Conservation (phyloP, 1,140 invertebrate genomes). For the Drosophila biarmipes region DNA sequence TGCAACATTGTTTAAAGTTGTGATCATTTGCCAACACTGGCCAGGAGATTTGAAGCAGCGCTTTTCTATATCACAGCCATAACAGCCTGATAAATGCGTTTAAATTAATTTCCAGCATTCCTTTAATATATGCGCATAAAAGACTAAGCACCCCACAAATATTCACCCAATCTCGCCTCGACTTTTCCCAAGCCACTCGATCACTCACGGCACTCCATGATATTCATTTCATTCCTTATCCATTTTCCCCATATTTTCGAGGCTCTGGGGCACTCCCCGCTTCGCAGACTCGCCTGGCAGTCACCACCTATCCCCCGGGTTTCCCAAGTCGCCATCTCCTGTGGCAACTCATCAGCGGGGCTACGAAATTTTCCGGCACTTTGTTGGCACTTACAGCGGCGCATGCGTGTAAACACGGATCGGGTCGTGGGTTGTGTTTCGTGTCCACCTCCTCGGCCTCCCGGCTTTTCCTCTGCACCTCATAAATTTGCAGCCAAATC, state of each 20-base stretch:
- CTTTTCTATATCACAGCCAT: too few species aligned
- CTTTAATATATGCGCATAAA: neutral
- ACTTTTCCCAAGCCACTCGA: conserved; percentile 15
- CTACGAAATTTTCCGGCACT: conserved; percentile 61
- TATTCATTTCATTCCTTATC: conserved; percentile 30
- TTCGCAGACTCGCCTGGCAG: neutral
- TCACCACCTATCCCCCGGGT: neutral
- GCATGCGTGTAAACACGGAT: conserved; percentile 51
- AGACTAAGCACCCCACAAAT: conserved; percentile 3
- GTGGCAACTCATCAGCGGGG: conserved; percentile 59
- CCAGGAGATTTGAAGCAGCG: too few species aligned
- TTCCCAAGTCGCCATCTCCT: conserved; percentile 28
- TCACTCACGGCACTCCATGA: conserved; percentile 22
- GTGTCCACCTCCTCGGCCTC: neutral
- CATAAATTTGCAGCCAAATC: conserved; percentile 49
- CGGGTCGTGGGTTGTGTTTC: conserved; percentile 25
- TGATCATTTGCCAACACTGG: too few species aligned
- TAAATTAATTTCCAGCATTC: neutral
- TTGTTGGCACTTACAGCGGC: conserved; percentile 58
- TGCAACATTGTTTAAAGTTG: too few species aligned
- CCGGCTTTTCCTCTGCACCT: conserved; percentile 19
- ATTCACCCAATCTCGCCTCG: neutral
- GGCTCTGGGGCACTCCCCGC: conserved; percentile 33
- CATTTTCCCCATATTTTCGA: conserved; percentile 24
- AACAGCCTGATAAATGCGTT: neutral